These are phyloP conservation scores for Meriones unguiculatus DNA, from an alignment of 2,113 vertebrate genomes.

Conservation along the genomic window DNA sequence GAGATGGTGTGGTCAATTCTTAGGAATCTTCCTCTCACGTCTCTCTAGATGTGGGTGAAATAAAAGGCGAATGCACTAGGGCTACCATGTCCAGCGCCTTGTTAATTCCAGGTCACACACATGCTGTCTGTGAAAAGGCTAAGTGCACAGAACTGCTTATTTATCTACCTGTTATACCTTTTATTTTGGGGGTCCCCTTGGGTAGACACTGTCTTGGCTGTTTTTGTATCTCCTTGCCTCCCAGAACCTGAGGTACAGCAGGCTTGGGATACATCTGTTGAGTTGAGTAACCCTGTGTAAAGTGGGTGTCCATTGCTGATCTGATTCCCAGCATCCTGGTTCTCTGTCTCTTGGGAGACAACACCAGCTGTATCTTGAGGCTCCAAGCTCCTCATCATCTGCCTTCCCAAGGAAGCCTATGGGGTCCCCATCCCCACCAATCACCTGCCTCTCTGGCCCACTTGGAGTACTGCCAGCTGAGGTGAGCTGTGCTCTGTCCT, in stretches of 20 bases:
- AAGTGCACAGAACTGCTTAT: no score
- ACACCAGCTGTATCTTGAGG: neutral
- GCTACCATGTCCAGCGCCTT: accelerated
- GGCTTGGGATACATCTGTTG: no score
- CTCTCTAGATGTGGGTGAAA: neutral
- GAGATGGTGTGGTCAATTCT: no score
- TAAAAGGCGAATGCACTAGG: accelerated
- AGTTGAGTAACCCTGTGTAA: neutral
- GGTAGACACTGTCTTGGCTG: neutral
- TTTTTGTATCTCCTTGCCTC: neutral
- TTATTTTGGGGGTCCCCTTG: neutral
- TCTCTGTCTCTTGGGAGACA: neutral
- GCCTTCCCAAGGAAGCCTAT: no score
- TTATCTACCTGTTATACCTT: neutral
- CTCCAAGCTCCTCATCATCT: no score
- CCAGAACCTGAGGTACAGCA: neutral
- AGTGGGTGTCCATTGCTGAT: no score
- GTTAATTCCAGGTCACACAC: neutral
- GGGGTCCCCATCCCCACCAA: no score
- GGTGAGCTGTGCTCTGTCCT: no score
- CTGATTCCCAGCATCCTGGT: neutral
- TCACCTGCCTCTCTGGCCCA: no score
- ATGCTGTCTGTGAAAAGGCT: neutral
- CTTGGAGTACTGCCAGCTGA: no score
- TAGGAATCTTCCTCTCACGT: no score